Conservation (phyloP, 2,797 vertebrate species). For the Hoplostethus atlanticus region DNA sequence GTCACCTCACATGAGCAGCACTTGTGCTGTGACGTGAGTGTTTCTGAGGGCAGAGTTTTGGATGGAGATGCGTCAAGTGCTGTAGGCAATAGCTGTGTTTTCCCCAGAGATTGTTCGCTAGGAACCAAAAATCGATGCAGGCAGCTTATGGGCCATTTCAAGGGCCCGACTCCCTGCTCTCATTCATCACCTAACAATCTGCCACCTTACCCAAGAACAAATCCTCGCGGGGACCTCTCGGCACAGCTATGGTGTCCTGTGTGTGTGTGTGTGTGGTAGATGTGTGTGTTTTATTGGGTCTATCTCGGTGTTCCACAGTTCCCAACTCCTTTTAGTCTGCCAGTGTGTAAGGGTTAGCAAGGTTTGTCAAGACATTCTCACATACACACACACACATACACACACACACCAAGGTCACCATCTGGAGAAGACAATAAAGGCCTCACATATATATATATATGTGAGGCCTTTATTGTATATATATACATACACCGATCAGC, state of each 20-base stretch:
- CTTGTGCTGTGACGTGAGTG: constrained; percentile 3
- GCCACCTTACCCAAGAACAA: constrained; percentile 56
- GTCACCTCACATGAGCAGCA: constrained; percentile 31
- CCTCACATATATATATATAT: background rate
- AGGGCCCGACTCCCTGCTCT: constrained; percentile 58
- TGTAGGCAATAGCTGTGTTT: constrained; percentile 52
- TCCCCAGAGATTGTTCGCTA: constrained; percentile 53
- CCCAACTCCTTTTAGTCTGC: constrained; percentile 29
- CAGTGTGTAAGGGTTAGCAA: constrained; percentile 8
- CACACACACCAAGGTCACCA: background rate
- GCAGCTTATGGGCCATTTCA: constrained; percentile 71
- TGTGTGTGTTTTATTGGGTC: constrained; percentile 31
- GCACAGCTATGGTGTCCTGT: constrained; percentile 21
- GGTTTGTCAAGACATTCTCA: background rate
- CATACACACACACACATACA: background rate
- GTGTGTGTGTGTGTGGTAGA: constrained; percentile 20
- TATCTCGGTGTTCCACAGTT: constrained; percentile 28
- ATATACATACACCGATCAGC: background rate
- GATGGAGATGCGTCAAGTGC: constrained; percentile 46
- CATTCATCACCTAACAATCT: constrained; percentile 74
- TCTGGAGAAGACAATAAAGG: background rate
- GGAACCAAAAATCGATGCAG: constrained; percentile 71
- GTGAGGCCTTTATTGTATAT: no score
- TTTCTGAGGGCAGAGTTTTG: constrained; percentile 32
- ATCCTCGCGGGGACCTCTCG: constrained; percentile 53